Evolutionary conservation across 2,888 invertebrate species (phyloP).

Genomic region (Bhutanitis thaidina): DNA sequence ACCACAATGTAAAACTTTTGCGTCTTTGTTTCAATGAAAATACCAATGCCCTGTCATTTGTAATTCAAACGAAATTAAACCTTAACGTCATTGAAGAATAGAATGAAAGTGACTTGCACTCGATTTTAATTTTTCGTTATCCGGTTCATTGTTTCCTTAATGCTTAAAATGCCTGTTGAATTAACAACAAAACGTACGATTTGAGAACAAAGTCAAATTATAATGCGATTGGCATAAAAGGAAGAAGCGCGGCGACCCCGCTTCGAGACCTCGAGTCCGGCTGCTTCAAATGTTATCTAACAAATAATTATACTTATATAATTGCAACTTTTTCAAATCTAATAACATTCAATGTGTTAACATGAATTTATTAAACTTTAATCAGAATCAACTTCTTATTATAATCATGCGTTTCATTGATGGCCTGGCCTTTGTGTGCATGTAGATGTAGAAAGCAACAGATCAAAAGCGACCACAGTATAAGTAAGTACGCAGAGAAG

Average conservation of each 20-base stretch:
- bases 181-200: neutral
- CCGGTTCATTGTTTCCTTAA: constrained; percentile 6
- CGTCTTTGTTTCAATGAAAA: neutral
- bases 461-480: too few relatives aligned
- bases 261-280: neutral
- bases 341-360: too few relatives aligned
- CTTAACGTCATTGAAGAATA: neutral
- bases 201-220: constrained; percentile 1
- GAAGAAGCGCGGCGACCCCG: neutral
- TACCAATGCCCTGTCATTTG: neutral
- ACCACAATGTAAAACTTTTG: neutral
- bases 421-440: too few relatives aligned
- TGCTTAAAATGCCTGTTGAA: neutral
- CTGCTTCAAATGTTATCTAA: too few relatives aligned
- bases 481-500: too few relatives aligned
- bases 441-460: too few relatives aligned
- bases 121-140: neutral
- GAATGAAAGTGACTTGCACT: neutral
- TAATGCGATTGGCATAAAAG: constrained; percentile 21
- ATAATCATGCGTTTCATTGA: too few relatives aligned
- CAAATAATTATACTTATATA: too few relatives aligned
- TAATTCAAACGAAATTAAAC: neutral
- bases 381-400: too few relatives aligned
- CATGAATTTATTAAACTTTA: too few relatives aligned
- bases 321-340: too few relatives aligned